Evolutionary conservation across 2,797 vertebrate genomes (phyloP), one percentile per base, ranked within the genome.

Genomic region (Artibeus lituratus): DNA sequence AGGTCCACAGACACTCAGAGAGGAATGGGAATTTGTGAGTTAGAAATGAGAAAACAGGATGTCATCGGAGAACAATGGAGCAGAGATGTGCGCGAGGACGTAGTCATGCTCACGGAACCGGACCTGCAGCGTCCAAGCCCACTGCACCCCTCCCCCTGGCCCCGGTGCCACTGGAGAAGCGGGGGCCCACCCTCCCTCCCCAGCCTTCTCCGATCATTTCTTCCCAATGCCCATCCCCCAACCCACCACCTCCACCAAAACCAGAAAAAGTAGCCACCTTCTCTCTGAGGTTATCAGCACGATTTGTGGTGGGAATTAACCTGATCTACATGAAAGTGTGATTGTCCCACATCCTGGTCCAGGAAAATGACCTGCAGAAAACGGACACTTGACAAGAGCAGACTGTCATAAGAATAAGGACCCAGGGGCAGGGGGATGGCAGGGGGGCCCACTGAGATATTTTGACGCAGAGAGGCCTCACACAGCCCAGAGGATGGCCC

Each of bases 11-110:
- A 87, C 89, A 65, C 89, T 37, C 2, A 2, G 42, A 84, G 15
- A 94, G 37, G 94, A 91, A 90, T 69, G 55, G 35, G 26, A 76
- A 86, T 92, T 80, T 57, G 76, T 10, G 3, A 47, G 37, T 89
- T 80, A 67, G 76, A 76, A 67, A 32, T 18, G 14, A 93, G 90
- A 76, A 97, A 96, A 94, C 95, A 94, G 94, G 97, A 97, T 87
- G 72, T 95, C 77, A 32, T 37, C 10, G 82, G 44, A 96, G 77
- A 97, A 97, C 97, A 97, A 95, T 94, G 70, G 94, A 77, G 18
- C 39, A 32, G 85, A 85, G 65, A 15, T 10, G 1, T 55, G 67
- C 57, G 22, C 10, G 18, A 59, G 91, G 51, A 35, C 42, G 26
- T 4, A 39, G 53, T 44, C 39, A 6, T 32, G 35, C 32, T 22